phyloP scores from a whole-genome alignment of 2,888 invertebrate genomes.

The Spodoptera littoralis region DNA sequence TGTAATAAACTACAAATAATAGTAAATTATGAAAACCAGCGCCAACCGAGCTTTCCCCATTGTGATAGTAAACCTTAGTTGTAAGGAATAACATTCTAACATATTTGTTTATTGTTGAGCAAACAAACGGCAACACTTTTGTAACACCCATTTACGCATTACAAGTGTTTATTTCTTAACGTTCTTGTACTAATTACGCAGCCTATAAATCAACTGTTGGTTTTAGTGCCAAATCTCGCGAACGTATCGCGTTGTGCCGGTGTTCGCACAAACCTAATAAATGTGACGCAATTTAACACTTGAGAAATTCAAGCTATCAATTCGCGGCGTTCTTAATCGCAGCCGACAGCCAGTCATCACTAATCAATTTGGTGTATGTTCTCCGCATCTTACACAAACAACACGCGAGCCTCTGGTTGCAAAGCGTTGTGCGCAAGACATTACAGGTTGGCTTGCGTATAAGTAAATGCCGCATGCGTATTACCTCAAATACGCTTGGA shows the following conservation, averaged over 20 bases:
- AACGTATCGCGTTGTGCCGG: constrained; percentile 58
- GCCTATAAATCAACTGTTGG: constrained; percentile 65
- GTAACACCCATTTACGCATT: constrained; percentile 60
- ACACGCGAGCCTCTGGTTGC: constrained; percentile 35
- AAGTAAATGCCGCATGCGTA: constrained; percentile 16
- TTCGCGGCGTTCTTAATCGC: constrained; percentile 65
- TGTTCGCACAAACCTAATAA: constrained; percentile 48
- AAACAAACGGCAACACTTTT: constrained; percentile 55
- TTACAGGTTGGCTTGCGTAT: constrained; percentile 38
- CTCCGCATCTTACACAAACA: constrained; percentile 57
- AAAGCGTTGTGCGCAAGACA: constrained; percentile 49
- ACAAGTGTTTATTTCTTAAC: constrained; percentile 69
- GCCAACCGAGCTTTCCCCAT: constrained; percentile 18
- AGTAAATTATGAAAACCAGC: constrained; percentile 32
- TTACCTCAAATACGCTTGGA: constrained; percentile 4
- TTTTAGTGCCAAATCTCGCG: constrained; percentile 62
- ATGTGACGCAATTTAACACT: constrained; percentile 68
- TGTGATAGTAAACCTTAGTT: constrained; percentile 9
- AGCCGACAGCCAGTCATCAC: constrained; percentile 70
- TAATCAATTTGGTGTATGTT: constrained; percentile 66
- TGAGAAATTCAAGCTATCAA: constrained; percentile 68
- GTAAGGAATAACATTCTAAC: constrained; percentile 29
- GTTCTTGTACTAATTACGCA: constrained; percentile 69
- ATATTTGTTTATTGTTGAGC: constrained; percentile 50
- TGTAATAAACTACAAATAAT: constrained; percentile 50